Percentiles rank a stretch among this genome's conserved stretches.
phyloP scores from a whole-genome alignment of 2,888 invertebrate species.

The Keiferia lycopersicella region DNA sequence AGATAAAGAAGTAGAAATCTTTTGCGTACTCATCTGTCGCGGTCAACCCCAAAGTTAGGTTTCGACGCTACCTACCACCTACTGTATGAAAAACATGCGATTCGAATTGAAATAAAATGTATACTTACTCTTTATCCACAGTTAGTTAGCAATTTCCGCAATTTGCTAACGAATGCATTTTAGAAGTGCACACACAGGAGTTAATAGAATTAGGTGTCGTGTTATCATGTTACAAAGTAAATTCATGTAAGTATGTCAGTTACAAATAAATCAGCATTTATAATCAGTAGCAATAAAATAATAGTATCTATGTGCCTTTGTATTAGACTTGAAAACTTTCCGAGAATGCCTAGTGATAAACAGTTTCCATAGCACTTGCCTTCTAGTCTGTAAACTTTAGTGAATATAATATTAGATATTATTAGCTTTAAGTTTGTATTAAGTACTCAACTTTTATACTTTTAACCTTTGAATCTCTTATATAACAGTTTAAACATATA shows the following conservation, averaged over 20 bases:
- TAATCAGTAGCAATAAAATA: constrained; percentile 3
- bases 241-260: neutral
- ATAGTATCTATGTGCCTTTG: constrained; percentile 15
- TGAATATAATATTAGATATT: too few species aligned
- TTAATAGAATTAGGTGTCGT: neutral
- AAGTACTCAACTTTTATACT: constrained; percentile 26
- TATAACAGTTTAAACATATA: constrained; percentile 45
- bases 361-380: neutral
- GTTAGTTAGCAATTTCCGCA: too few species aligned
- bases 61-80: too few species aligned
- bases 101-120: too few species aligned
- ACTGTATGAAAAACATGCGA: too few species aligned
- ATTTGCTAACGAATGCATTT: neutral
- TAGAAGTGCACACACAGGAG: neutral
- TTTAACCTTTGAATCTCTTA: constrained; percentile 47
- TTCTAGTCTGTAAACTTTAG: constrained; percentile 22
- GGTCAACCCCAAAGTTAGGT: too few species aligned
- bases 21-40: too few species aligned
- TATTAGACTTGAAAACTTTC: neutral
- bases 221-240: constrained; percentile 15
- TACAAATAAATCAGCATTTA: constrained; percentile 20
- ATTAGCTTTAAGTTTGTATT: constrained; percentile 19
- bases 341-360: neutral
- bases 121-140: too few species aligned
- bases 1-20: too few species aligned